Conservation (phyloP, 2,113 vertebrate species). For the Gallinago jamesoni region DNA sequence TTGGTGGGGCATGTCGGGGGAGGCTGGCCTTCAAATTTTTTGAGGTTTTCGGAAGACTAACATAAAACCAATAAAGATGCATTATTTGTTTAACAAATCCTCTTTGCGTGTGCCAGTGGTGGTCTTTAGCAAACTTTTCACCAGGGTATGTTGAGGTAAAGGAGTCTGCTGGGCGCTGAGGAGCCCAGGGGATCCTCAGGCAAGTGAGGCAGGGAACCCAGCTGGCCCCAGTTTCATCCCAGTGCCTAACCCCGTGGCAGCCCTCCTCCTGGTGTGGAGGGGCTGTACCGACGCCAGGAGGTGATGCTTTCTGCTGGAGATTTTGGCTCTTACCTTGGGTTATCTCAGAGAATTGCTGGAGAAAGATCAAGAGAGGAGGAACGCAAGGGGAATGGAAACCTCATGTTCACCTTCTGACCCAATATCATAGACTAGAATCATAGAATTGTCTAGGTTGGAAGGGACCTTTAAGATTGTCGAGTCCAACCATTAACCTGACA, state of each 20-base stretch:
- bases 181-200: background rate
- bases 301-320: background rate
- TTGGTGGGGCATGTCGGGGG: fast-evolving
- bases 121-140: background rate
- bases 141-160: fast-evolving
- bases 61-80: background rate
- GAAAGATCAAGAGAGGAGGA: background rate
- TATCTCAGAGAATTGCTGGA: background rate
- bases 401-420: background rate
- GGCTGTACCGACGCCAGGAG: background rate
- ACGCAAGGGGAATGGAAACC: fast-evolving
- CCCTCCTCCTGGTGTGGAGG: fast-evolving
- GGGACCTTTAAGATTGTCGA: background rate
- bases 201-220: fast-evolving
- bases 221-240: background rate
- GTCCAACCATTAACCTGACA: background rate
- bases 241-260: fast-evolving
- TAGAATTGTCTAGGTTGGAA: background rate
- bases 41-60: background rate
- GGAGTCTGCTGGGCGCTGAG: background rate
- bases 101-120: background rate
- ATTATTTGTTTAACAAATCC: background rate
- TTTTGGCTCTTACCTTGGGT: background rate
- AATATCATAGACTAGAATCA: background rate
- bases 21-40: background rate